phyloP scores from a whole-genome alignment of 2,113 vertebrate genomes.

The Alosa alosa region DNA sequence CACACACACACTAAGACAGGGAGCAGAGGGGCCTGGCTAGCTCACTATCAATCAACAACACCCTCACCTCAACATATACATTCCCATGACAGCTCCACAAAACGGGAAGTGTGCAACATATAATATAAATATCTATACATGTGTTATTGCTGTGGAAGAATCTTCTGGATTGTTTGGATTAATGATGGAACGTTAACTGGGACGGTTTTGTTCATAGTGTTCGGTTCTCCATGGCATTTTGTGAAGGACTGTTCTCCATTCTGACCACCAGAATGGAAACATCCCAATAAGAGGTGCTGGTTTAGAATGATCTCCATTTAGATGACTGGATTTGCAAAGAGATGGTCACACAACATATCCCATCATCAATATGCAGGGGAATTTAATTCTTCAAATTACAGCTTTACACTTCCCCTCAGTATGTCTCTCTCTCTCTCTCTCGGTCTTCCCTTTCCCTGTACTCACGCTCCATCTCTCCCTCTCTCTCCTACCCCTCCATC shows the following conservation, averaged over 20 bases:
- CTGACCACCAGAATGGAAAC: neutral
- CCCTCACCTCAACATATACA: constrained; percentile 10
- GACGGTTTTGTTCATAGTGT: neutral
- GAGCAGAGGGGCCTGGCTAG: constrained; percentile 8
- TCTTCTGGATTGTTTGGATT: constrained; percentile 14
- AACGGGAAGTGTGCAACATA: constrained; percentile 6
- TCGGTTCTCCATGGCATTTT: neutral
- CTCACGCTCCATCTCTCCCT: constrained; percentile 15
- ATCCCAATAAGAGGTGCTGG: neutral
- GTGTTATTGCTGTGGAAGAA: neutral
- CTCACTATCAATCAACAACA: neutral
- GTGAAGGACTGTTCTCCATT: neutral
- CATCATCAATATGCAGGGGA: neutral
- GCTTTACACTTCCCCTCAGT: neutral
- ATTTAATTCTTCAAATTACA: neutral
- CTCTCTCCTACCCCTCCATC: constrained; percentile 28
- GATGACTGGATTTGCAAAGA: neutral
- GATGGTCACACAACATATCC: neutral
- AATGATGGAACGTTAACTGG: neutral
- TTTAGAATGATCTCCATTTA: neutral
- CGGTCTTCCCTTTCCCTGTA: constrained; percentile 50
- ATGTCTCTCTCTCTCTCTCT: constrained; percentile 22
- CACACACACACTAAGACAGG: neutral
- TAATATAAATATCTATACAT: constrained; percentile 7
- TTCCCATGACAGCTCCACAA: neutral